These are phyloP conservation scores for Drosophila koepferae DNA, from an alignment of 2,888 invertebrate genomes.

Conservation along the genomic window DNA sequence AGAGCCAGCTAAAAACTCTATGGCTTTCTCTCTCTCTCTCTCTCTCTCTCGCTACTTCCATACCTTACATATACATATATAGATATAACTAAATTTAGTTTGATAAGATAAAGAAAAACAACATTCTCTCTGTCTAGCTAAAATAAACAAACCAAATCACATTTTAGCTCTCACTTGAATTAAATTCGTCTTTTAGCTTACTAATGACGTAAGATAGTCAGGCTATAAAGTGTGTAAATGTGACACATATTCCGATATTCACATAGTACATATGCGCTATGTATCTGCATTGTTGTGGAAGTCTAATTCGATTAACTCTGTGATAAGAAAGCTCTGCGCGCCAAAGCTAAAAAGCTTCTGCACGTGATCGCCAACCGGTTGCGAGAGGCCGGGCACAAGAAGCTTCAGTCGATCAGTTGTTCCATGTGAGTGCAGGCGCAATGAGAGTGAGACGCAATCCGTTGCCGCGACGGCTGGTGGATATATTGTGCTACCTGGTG, in stretches of 20 bases:
- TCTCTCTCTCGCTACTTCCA: not conserved
- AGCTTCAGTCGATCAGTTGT: slow-evolving; percentile 30
- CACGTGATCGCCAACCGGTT: slow-evolving; percentile 49
- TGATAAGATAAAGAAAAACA: not conserved
- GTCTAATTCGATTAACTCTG: not conserved
- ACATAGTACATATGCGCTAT: not conserved
- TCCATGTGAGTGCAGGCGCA: slow-evolving; percentile 11
- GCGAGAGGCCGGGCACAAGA: slow-evolving; percentile 1
- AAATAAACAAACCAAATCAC: no score
- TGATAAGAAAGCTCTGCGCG: slow-evolving; percentile 38
- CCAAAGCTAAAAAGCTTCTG: slow-evolving; percentile 27
- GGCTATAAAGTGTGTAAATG: not conserved
- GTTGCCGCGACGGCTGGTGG: slow-evolving; percentile 61
- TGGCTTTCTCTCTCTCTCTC: not conserved
- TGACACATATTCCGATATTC: not conserved
- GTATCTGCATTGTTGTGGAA: slow-evolving; percentile 7
- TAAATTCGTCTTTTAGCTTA: not conserved
- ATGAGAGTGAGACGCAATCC: slow-evolving; percentile 69
- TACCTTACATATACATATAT: not conserved
- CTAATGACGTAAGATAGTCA: not conserved
- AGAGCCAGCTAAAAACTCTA: no score
- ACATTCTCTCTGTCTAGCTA: not conserved
- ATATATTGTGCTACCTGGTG: slow-evolving; percentile 80
- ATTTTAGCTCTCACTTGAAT: no score
- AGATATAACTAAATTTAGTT: not conserved